Evolutionary conservation across 2,888 invertebrate species (phyloP).

Genomic region (Yponomeuta evonymella): DNA sequence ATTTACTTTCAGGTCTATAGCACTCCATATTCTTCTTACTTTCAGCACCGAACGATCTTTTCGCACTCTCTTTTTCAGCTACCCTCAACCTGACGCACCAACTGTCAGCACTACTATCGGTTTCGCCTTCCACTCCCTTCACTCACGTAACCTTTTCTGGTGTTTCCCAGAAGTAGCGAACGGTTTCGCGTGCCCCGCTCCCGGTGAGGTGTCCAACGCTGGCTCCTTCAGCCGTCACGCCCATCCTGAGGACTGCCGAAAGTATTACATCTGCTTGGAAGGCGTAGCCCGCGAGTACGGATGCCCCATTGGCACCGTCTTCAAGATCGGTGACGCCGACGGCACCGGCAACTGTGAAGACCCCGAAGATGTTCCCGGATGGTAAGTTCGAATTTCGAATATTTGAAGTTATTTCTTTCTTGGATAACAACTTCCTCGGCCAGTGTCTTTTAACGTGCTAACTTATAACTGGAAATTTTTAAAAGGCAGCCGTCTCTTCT

Average conservation of each 20-base stretch:
- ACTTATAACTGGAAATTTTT: constrained; percentile 46
- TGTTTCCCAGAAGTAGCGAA: constrained; percentile 88
- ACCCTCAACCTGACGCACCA: neutral
- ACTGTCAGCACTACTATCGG: constrained; percentile 27
- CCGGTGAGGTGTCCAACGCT: constrained; percentile 86
- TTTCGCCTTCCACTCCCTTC: constrained; percentile 45
- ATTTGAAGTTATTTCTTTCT: neutral
- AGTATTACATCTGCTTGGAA: constrained; percentile 96
- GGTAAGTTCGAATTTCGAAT: constrained; percentile 78
- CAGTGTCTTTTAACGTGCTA: constrained; percentile 43
- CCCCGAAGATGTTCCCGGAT: constrained; percentile 96
- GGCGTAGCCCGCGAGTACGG: constrained; percentile 94
- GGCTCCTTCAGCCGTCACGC: constrained; percentile 96
- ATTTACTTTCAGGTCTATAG: neutral
- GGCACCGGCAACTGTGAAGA: constrained; percentile 96
- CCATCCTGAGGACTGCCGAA: constrained; percentile 95
- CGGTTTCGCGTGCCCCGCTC: constrained; percentile 90
- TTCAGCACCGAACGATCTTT: neutral
- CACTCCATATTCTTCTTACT: neutral
- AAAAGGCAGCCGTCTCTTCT: constrained; percentile 46
- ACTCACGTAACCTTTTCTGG: constrained; percentile 54
- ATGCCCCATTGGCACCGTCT: constrained; percentile 96
- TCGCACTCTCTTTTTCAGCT: neutral
- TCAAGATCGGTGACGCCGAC: constrained; percentile 94
- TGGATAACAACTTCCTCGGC: constrained; percentile 27